phyloP scores from a whole-genome alignment of 2,797 vertebrate species.

The Halcyon leucocephala region DNA sequence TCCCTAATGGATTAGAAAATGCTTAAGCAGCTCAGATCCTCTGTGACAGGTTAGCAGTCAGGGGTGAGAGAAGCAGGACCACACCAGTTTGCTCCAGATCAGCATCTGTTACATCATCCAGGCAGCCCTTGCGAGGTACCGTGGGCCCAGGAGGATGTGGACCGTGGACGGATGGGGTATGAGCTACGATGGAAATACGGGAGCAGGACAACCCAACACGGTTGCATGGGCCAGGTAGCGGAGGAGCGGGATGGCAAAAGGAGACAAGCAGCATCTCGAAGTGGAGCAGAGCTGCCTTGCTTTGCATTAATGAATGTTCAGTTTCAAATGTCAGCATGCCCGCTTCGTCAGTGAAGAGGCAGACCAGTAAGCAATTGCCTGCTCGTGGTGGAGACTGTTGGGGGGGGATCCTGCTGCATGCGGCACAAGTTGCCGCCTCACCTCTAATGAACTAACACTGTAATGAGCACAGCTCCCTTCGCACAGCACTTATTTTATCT shows the following conservation, averaged over 20 bases:
- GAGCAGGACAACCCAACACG: neutral
- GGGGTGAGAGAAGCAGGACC: accelerated
- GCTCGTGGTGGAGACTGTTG: neutral
- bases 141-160: neutral
- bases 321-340: neutral
- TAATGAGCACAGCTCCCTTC: neutral
- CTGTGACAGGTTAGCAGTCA: neutral
- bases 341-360: neutral
- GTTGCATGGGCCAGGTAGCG: accelerated
- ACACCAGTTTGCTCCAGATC: neutral
- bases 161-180: accelerated
- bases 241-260: neutral
- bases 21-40: neutral
- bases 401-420: neutral
- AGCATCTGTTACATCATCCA: neutral
- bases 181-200: accelerated
- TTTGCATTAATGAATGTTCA: neutral
- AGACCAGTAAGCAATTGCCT: neutral
- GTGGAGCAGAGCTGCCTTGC: neutral
- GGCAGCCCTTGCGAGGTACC: neutral
- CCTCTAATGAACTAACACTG: neutral
- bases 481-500: neutral
- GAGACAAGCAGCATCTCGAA: accelerated
- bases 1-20: neutral
- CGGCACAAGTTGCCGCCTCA: neutral